Conservation (phyloP, 2,113 vertebrate genomes). For the Odocoileus hemionus region DNA sequence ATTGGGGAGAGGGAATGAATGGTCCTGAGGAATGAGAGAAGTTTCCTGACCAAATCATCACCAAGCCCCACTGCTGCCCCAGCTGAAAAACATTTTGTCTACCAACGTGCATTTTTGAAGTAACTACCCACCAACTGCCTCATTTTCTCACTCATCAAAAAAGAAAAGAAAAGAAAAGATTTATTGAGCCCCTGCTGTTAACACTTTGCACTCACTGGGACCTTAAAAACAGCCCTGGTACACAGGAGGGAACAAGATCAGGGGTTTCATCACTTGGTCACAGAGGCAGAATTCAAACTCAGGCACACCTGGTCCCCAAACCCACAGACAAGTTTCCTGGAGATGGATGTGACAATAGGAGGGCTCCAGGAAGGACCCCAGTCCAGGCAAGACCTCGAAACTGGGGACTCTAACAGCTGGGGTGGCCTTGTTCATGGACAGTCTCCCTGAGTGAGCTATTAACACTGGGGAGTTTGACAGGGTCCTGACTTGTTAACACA, state of each 20-base stretch:
- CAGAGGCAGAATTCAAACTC: neutral
- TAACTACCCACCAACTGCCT: neutral
- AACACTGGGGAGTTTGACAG: neutral
- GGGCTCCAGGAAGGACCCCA: no score
- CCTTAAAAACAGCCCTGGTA: neutral
- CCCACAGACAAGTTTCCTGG: neutral
- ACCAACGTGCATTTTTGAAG: neutral
- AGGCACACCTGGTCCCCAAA: neutral
- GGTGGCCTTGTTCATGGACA: neutral
- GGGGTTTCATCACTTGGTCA: neutral
- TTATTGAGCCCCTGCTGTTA: slow-evolving; percentile 23
- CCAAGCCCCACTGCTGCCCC: neutral
- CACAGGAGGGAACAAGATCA: neutral
- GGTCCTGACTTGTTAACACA: neutral
- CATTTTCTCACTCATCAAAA: slow-evolving; percentile 17
- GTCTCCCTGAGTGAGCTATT: neutral
- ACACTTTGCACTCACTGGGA: neutral
- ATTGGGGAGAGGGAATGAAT: neutral
- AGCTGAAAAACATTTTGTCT: neutral
- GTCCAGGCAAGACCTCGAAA: neutral
- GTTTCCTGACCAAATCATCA: neutral
- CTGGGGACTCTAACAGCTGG: neutral
- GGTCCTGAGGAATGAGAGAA: neutral
- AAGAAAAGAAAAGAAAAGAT: neutral
- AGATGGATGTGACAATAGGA: neutral